Evolutionary conservation across 2,797 vertebrate genomes (phyloP), one percentile per base, ranked within the genome.

Genomic region (Amphiprion clarkii): DNA sequence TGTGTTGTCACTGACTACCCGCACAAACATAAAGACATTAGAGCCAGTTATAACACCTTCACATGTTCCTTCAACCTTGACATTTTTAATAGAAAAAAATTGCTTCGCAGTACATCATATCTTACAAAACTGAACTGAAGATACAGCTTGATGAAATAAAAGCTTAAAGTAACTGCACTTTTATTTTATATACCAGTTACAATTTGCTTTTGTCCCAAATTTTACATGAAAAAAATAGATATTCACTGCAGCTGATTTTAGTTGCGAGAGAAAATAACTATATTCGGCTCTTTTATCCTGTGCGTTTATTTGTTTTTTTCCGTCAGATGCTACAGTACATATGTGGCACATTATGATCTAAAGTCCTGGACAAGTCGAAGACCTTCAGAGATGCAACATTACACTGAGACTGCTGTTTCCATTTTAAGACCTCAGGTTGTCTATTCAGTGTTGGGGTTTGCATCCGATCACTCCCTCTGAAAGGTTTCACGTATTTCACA

Each of bases 351-450:
- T 39, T 10, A n/a, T 52, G 16, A n/a, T 36, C 42, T 60, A 16
- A 56, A 29, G 25, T 59, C 31, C 54, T 31, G 64, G 33, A 48
- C 7, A 55, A 46, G 19, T 61, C 25, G 17, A 23, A 55, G 19
- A 58, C 57, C 56, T 36, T 44, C 69, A 54, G 29, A 54, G 39
- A 39, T 75, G 76, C 61, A 86, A 85, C 82, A 65, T 77, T 76
- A 79, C 53, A 81, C 66, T 71, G 68, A 21, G n/a, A 25, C 76
- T 71, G 63, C 40, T 49, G 77, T 56, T 83, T 78, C 65, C 78
- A 76, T 84, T 78, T 86, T 59, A 79, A 81, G 53, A 67, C 52
- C n/a, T 40, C 53, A 55, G 17, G 62, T 69, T 49, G 46, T 56
- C 56, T 63, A 52, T 23, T n/a, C 11, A 4, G 2, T 55, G 14